Evolutionary conservation across 2,113 vertebrate genomes (phyloP), one percentile per base, ranked within the genome.

Genomic region (Excalfactoria chinensis): DNA sequence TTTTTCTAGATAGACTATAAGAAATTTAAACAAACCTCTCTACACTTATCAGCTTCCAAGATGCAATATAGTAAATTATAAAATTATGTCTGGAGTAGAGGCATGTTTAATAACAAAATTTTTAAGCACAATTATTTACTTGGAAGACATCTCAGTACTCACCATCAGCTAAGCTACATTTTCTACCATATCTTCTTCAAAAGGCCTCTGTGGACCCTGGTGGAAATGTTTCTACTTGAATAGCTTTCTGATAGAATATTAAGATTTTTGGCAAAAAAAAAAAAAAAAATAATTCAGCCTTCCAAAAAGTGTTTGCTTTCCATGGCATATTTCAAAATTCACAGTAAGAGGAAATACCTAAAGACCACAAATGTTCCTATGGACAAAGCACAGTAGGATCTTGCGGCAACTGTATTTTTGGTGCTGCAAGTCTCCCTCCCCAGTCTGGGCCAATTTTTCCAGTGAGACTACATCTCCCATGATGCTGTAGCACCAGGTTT

Each of bases 271-370:
- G 74, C 43, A 30, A 37, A 86, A 58, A 28, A n/a, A 41, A 11
- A 16, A 58, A n/a, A 37, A 86, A 58, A 34, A 25, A 49, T 7
- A 26, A 37, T 13, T 64, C 8, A 51, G 51, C 62, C 44, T 88
- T 93, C 89, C 86, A 94, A 51, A 76, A 86, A 41, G 4, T 49
- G 51, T 84, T 92, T 88, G 43, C 37, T 86, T 84, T 81, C 66
- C n/a, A 37, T 26, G 62, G 73, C 25, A 71, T 78, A 59, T 71
- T 78, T 90, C 25, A 55, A 13, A 55, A 43, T 62, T 78, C 46
- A 21, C 63, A 78, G 73, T 40, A 64, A 64, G 87, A 92, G 51
- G 84, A 94, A 95, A 92, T 68, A 40, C 17, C 35, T 35, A 15
- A 72, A 67, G 21, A 40, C 80, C 73, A 28, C 62, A 82, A 75